A percentile compares a stretch with the other conserved stretches of the same genome.
phyloP scores from a whole-genome alignment of 2,797 vertebrate genomes.

The Caiman crocodilus region DNA sequence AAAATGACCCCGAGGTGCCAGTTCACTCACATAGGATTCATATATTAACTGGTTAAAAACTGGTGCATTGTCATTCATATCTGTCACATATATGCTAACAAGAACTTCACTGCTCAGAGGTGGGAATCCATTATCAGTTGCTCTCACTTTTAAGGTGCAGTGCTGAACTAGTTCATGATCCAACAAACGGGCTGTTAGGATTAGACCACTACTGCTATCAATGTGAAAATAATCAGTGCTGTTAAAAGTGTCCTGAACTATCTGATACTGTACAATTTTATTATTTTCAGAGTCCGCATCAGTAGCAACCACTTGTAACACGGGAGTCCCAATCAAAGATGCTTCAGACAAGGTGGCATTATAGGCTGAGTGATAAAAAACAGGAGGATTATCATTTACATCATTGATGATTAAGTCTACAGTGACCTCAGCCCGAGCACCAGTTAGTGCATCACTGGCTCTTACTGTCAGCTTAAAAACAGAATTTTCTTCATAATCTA shows the following conservation, averaged over 20 bases:
- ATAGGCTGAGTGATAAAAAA: slow-evolving; percentile 90
- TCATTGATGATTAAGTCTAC: slow-evolving; percentile 92
- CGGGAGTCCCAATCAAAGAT: slow-evolving; percentile 95
- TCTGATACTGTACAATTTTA: slow-evolving; percentile 91
- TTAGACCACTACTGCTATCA: slow-evolving; percentile 94
- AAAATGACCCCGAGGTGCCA: slow-evolving; percentile 94
- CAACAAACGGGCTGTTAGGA: slow-evolving; percentile 93
- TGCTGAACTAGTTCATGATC: slow-evolving; percentile 92
- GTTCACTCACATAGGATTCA: slow-evolving; percentile 94
- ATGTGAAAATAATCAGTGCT: slow-evolving; percentile 98
- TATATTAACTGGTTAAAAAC: slow-evolving; percentile 96
- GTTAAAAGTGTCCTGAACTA: slow-evolving; percentile 92
- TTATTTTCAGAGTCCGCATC: slow-evolving; percentile 95
- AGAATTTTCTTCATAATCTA: slow-evolving; percentile 91
- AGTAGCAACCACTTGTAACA: slow-evolving; percentile 89
- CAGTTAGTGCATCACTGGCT: slow-evolving; percentile 95
- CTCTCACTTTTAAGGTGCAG: slow-evolving; percentile 91
- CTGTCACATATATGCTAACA: slow-evolving; percentile 90
- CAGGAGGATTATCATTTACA: slow-evolving; percentile 93
- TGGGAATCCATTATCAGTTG: slow-evolving; percentile 95
- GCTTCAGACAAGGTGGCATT: slow-evolving; percentile 92
- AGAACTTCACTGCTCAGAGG: slow-evolving; percentile 91
- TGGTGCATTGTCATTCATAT: slow-evolving; percentile 96
- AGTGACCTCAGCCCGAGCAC: slow-evolving; percentile 93
- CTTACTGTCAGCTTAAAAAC: slow-evolving; percentile 90